Conservation (phyloP, 2,113 vertebrate species). For the Tragelaphus scriptus region DNA sequence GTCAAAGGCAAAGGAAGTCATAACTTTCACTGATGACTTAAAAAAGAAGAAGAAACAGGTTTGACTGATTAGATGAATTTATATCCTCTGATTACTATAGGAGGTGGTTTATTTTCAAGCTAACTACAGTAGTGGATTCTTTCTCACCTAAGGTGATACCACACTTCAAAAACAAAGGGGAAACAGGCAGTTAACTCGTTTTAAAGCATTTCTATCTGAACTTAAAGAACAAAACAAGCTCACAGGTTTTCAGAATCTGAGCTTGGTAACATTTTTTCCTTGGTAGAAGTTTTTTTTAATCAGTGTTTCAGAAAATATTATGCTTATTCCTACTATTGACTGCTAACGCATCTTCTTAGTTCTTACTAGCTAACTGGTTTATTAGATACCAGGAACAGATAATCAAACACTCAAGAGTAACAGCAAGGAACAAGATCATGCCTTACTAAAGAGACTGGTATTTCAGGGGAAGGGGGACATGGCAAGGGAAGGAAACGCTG, state of each 20-base stretch:
- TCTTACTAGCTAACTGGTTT: neutral
- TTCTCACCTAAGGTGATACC: neutral
- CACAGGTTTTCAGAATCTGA: neutral
- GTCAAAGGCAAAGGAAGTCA: constrained; percentile 5
- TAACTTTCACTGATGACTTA: neutral
- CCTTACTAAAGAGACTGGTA: neutral
- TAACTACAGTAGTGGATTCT: neutral
- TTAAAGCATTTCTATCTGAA: constrained; percentile 25
- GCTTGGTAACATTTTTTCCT: neutral
- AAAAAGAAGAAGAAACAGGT: neutral
- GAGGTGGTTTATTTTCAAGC: neutral
- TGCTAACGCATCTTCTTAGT: neutral
- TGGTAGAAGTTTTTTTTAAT: neutral
- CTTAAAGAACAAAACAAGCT: constrained; percentile 24
- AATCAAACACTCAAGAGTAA: neutral
- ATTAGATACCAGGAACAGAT: constrained; percentile 23
- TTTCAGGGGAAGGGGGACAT: neutral
- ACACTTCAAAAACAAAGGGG: neutral
- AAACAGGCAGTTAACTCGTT: neutral
- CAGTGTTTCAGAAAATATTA: neutral
- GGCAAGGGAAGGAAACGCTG: neutral
- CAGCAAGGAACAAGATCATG: neutral
- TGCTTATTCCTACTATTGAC: neutral
- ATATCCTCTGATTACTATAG: constrained; percentile 9
- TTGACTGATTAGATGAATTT: neutral